phyloP scores from a whole-genome alignment of 1,140 invertebrate species.

The Sitophilus oryzae region DNA sequence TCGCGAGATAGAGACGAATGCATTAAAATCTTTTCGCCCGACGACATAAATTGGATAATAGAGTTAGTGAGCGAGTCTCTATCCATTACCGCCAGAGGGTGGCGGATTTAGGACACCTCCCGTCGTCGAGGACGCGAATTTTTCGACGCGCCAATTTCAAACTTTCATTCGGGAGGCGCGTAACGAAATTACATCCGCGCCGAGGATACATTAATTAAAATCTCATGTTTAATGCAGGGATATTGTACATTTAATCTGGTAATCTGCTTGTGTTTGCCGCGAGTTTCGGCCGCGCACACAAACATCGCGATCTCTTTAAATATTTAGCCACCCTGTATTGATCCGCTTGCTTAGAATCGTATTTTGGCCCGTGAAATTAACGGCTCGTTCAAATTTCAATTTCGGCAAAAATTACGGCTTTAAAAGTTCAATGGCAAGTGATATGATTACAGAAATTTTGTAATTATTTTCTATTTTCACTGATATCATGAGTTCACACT shows the following conservation, averaged over 20 bases:
- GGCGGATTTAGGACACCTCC: too few relatives aligned
- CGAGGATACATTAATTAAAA: slow-evolving; percentile 43
- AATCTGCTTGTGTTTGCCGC: slow-evolving; percentile 38
- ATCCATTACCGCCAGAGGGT: too few relatives aligned
- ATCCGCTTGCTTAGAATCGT: background rate
- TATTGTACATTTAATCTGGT: slow-evolving; percentile 42
- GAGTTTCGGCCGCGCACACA: slow-evolving; percentile 37
- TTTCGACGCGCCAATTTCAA: slow-evolving; percentile 1
- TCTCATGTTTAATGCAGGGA: slow-evolving; percentile 42
- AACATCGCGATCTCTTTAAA: slow-evolving; percentile 29
- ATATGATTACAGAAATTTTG: too few relatives aligned
- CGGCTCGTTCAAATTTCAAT: background rate
- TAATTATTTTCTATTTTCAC: too few relatives aligned
- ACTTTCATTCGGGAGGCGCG: slow-evolving; percentile 35
- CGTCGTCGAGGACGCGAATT: too few relatives aligned
- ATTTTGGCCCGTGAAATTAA: background rate
- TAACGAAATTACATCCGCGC: slow-evolving; percentile 37
- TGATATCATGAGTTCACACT: too few relatives aligned
- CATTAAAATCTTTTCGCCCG: too few relatives aligned
- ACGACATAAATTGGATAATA: too few relatives aligned
- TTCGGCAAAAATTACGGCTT: background rate
- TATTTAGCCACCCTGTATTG: slow-evolving; percentile 1
- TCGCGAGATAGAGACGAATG: too few relatives aligned
- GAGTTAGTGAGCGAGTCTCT: too few relatives aligned
- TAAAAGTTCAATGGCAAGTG: too few relatives aligned